Evolutionary conservation across 2,888 invertebrate species (phyloP).

Genomic region (Drosophila lutescens): DNA sequence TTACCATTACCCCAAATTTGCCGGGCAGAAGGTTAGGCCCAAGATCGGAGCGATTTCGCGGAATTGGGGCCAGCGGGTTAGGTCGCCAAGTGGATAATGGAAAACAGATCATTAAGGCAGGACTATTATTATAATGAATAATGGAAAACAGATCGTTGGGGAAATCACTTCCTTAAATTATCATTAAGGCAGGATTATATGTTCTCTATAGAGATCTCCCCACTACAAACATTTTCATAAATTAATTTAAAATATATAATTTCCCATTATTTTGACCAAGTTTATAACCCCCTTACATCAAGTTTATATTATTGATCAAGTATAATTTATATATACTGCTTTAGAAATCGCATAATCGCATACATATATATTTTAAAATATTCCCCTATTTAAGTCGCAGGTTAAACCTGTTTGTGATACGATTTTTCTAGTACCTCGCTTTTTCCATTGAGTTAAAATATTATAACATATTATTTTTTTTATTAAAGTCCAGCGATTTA

Average conservation of each 20-base stretch:
- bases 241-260: no score
- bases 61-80: conserved; percentile 31
- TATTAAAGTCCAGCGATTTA: background rate
- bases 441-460: background rate
- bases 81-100: conserved; percentile 18
- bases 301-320: background rate
- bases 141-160: no score
- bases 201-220: no score
- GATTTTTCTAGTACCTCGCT: background rate
- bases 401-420: background rate
- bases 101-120: conserved; percentile 12
- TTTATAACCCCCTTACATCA: no score
- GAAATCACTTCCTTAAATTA: no score
- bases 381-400: background rate
- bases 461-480: background rate
- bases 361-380: background rate
- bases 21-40: conserved; percentile 26
- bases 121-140: background rate
- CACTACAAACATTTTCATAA: no score
- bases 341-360: no score
- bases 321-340: no score
- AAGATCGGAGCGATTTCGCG: conserved; percentile 24
- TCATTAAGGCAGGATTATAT: no score
- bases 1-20: conserved; percentile 22
- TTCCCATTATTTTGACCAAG: no score